Percentiles rank a stretch among this genome's conserved stretches.
Conservation (phyloP, 2,888 invertebrate species). For the Orthonevra nobilis region DNA sequence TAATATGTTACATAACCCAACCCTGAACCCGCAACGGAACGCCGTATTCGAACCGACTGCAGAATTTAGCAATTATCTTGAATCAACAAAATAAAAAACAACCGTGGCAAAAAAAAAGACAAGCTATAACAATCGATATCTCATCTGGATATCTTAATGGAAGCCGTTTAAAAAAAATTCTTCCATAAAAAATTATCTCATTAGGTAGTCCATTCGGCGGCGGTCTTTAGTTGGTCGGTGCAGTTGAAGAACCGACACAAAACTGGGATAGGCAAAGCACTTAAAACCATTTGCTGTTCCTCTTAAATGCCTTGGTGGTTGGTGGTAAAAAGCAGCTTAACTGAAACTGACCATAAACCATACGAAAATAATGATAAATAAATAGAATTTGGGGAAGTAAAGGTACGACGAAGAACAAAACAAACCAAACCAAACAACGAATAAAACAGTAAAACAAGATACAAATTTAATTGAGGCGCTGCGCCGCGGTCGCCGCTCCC, state of each 20-base stretch:
- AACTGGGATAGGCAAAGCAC: constrained; percentile 31
- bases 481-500: constrained; percentile 39
- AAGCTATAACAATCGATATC: constrained; percentile 8
- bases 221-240: not conserved
- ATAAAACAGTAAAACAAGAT: constrained; percentile 31
- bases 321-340: constrained; percentile 3
- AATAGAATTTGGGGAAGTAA: constrained; percentile 15
- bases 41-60: too few relatives aligned
- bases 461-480: constrained; percentile 40
- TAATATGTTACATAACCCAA: too few relatives aligned
- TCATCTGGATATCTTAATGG: constrained; percentile 20
- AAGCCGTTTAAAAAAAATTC: constrained; percentile 17
- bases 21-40: too few relatives aligned
- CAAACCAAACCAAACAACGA: constrained; percentile 10
- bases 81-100: constrained; percentile 26
- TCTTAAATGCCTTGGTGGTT: constrained; percentile 5
- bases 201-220: too few relatives aligned
- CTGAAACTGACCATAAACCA: constrained; percentile 40
- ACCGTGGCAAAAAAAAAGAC: not conserved
- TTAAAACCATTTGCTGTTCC: constrained; percentile 11
- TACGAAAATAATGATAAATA: constrained; percentile 51
- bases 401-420: too few relatives aligned
- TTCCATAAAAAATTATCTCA: constrained; percentile 19
- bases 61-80: constrained; percentile 28
- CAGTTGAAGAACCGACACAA: constrained; percentile 2